phyloP scores from a whole-genome alignment of 2,797 vertebrate genomes.

The Siniperca obscura region DNA sequence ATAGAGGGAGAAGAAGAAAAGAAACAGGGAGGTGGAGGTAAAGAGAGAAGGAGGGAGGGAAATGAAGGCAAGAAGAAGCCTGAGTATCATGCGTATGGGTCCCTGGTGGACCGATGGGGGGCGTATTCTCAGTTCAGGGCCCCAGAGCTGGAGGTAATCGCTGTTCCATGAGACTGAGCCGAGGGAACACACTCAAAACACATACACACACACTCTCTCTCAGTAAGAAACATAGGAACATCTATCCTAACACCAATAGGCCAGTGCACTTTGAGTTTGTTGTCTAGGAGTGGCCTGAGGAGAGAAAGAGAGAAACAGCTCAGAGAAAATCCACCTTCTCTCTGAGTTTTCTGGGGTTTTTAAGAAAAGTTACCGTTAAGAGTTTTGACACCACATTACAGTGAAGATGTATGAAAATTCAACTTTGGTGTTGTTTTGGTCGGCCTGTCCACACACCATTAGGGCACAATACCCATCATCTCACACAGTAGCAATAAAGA shows the following conservation, averaged over 20 bases:
- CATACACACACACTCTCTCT: conserved; percentile 15
- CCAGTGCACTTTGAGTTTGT: conserved; percentile 48
- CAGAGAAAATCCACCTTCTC: conserved; percentile 7
- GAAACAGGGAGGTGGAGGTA: conserved; percentile 16
- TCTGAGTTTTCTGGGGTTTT: conserved; percentile 1
- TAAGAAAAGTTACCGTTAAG: conserved; percentile 31
- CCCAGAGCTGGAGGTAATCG: conserved; percentile 71
- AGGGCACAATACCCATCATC: background rate
- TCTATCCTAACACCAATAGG: conserved; percentile 46
- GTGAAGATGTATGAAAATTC: background rate
- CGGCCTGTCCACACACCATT: background rate
- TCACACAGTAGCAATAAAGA: conserved; percentile 10
- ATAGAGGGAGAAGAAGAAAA: conserved; percentile 29
- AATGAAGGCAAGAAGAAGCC: conserved; percentile 51
- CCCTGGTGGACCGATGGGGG: conserved; percentile 66
- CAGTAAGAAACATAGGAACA: conserved; percentile 33
- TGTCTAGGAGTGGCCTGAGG: conserved; percentile 58
- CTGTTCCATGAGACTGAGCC: conserved; percentile 70
- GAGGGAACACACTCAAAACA: conserved; percentile 41
- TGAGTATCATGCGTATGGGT: conserved; percentile 47
- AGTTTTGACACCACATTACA: conserved; percentile 18
- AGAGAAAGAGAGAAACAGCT: conserved; percentile 13
- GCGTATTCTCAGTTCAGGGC: conserved; percentile 68
- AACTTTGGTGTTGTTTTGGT: conserved; percentile 14
- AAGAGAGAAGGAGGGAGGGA: conserved; percentile 23